Evolutionary conservation across 2,888 invertebrate genomes (phyloP).

Genomic region (Crocallis elinguaria): DNA sequence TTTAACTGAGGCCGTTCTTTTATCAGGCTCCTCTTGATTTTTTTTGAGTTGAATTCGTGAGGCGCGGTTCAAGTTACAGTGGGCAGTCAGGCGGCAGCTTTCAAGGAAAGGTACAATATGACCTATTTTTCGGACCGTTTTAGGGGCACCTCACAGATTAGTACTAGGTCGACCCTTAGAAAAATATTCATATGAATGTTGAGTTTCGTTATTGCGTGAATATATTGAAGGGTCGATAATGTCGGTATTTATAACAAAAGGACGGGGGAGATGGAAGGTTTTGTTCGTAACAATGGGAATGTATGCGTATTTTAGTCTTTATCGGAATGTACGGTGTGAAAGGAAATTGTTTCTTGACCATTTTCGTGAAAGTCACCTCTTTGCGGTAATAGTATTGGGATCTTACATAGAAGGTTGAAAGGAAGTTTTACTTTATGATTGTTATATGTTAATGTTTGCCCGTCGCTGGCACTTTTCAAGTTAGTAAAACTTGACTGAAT

Average conservation of each 20-base stretch:
- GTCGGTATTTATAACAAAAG: conserved; percentile 40
- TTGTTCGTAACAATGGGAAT: conserved; percentile 40
- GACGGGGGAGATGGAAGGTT: conserved; percentile 33
- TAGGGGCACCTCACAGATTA: conserved; percentile 64
- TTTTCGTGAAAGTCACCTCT: conserved; percentile 7
- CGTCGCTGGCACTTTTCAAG: no score
- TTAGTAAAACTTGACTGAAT: no score
- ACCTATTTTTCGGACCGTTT: conserved; percentile 68
- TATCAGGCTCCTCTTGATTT: conserved; percentile 32
- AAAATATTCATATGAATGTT: conserved; percentile 65
- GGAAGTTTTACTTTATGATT: no score
- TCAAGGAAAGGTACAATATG: conserved; percentile 63
- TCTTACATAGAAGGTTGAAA: no score
- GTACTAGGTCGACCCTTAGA: conserved; percentile 57
- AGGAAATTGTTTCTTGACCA: conserved; percentile 14
- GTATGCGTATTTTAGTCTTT: conserved; percentile 32
- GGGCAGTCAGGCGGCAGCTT: conserved; percentile 51
- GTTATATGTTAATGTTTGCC: no score
- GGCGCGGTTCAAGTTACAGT: conserved; percentile 40
- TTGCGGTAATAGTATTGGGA: not conserved
- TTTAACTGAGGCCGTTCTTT: conserved; percentile 40
- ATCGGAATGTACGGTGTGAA: conserved; percentile 14
- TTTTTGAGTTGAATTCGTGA: conserved; percentile 8
- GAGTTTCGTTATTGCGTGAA: conserved; percentile 56
- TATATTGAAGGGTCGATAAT: conserved; percentile 47